Evolutionary conservation across 2,797 vertebrate species (phyloP), one percentile per base, ranked within the genome.

Genomic region (Philypnodon macrostomus): DNA sequence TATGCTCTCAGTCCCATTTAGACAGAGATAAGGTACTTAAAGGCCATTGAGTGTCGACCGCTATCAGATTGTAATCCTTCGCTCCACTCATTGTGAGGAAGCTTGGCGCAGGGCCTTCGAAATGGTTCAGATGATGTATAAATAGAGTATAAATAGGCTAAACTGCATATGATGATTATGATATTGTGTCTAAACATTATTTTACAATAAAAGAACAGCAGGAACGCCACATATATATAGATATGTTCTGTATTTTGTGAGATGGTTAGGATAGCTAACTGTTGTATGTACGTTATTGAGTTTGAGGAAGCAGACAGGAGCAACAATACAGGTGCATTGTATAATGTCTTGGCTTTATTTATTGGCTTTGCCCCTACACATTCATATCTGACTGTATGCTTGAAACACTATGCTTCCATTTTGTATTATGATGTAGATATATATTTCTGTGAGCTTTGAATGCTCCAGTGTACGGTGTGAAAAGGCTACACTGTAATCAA

Each of bases 31-130:
- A 80, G 63, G 66, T 49, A 63, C 67, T 79, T 74, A 70, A 68
- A 75, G 60, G 67, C 67, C 67, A 44, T 53, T 49, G 56, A 67
- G 58, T 63, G 73, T 70, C 52, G 38, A 54, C 77, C 53, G 54
- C 63, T 74, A 73, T 81, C 75, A 63, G 67, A 73, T 75, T 79
- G 58, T 73, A 76, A 79, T 75, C 67, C 65, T 64, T 47, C 52
- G 16, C 61, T 42, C 48, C 32, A 47, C 34, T 70, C 47, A 61
- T 73, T 66, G 50, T 58, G 53, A 67, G 30, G 61, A 63, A 31
- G 33, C 57, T 45, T 27, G 47, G 54, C 31, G 44, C 13, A 17
- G 30, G 57, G 13, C 46, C 41, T 41, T 41, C 29, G 46, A 64
- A 55, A n/a, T n/a, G 32, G 34, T 7, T 31, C 50, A 24, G 27